Evolutionary conservation across 2,888 invertebrate species (phyloP).

Genomic region (Thumatha senex): DNA sequence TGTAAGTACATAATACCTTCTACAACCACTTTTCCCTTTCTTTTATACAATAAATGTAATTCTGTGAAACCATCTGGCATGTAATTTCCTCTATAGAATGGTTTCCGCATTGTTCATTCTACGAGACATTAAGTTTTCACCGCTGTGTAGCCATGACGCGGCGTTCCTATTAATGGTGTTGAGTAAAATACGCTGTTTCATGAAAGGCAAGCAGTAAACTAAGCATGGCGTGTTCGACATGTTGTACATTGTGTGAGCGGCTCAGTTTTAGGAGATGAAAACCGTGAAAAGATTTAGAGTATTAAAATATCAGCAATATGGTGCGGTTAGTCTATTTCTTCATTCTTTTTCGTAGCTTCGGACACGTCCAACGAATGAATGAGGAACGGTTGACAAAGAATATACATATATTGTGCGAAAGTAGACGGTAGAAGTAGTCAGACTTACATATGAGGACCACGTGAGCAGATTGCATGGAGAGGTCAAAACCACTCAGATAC

Average conservation of each 20-base stretch:
- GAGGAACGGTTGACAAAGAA: too few species aligned
- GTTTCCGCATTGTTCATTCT: conserved; percentile 16
- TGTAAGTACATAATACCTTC: too few species aligned
- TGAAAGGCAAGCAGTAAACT: conserved; percentile 12
- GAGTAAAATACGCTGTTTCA: conserved; percentile 33
- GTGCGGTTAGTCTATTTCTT: too few species aligned
- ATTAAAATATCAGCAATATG: too few species aligned
- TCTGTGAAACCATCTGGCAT: conserved; percentile 14
- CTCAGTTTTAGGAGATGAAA: not conserved
- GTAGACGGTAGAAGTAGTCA: too few species aligned
- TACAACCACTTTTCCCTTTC: too few species aligned
- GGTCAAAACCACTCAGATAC: too few species aligned
- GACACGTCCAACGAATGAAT: too few species aligned
- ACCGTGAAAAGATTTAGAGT: not conserved
- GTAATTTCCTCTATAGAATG: conserved; percentile 33
- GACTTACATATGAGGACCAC: too few species aligned
- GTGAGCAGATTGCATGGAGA: too few species aligned
- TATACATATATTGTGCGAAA: too few species aligned
- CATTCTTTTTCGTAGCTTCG: too few species aligned
- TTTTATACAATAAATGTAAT: conserved; percentile 2
- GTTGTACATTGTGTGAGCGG: not conserved
- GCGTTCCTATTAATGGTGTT: conserved; percentile 37
- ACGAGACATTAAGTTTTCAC: conserved; percentile 7
- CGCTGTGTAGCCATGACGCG: conserved; percentile 31
- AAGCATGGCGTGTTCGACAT: not conserved